Percentiles rank a stretch among this genome's conserved stretches.
These are phyloP conservation scores for Harmothoe impar DNA, from an alignment of 2,888 invertebrate species.

Conservation along the genomic window DNA sequence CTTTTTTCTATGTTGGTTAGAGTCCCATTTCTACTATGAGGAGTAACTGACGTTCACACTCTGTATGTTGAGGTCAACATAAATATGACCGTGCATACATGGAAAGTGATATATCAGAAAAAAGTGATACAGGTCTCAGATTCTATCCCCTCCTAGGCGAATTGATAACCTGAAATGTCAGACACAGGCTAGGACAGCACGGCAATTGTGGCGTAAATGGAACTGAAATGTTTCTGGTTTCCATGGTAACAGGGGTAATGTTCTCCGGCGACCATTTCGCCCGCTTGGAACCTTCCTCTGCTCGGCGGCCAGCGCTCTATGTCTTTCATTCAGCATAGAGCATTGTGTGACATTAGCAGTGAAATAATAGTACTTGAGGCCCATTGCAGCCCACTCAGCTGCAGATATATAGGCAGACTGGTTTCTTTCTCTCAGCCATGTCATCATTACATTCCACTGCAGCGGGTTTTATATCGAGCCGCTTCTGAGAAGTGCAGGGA, in stretches of 20 bases:
- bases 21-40: too few species aligned
- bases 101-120: too few species aligned
- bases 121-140: too few species aligned
- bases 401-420: background rate
- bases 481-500: too few species aligned
- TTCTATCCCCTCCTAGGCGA: background rate
- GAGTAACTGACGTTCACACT: too few species aligned
- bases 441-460: background rate
- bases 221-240: slow-evolving; percentile 45
- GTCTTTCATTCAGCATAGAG: background rate
- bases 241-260: slow-evolving; percentile 45
- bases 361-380: slow-evolving; percentile 10
- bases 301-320: background rate
- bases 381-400: background rate
- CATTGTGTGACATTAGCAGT: background rate
- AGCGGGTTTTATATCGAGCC: background rate
- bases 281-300: background rate
- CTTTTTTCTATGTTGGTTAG: too few species aligned
- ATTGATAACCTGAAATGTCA: slow-evolving; percentile 55
- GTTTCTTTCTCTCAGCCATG: background rate
- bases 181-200: background rate
- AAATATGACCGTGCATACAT: too few species aligned
- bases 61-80: too few species aligned
- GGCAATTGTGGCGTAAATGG: background rate
- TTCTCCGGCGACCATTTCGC: background rate